Base-by-base conservation (phyloP, 2,113 vertebrate genomes). In the Anas platyrhynchos region DNA sequence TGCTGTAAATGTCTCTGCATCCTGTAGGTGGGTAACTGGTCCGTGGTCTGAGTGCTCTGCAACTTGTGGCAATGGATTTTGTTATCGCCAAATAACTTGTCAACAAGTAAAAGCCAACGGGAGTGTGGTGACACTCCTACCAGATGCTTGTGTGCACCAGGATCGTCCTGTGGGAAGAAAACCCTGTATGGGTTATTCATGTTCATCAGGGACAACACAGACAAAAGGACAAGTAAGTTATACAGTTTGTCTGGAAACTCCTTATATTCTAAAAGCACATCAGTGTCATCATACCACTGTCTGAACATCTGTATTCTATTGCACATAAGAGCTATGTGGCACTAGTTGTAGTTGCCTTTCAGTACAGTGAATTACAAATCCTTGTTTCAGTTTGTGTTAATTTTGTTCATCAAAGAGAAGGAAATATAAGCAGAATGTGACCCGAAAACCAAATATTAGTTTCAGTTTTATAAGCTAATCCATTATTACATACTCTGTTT, bases 21-120 rank as follows among this genome's bases (percentile, higher is more conserved):
- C 27, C 32, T 56, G 46, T 43, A 99, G 99, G 83, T 99, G 99
- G 99, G 81, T 90, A 1, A 96, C 96, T 0, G 97, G 97, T 2
- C 67, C 96, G 0, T 99, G 98, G 99, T 99, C 99, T 0, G 97
- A 96, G 71, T 99, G 99, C 91, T 99, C 99, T 8, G 96, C 85
- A 4, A 93, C 98, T 0, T 99, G 99, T 26, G 99, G 99, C 4
- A 34, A 58, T 0, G 99, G 99, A 14, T 97, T 98, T 94, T 98
- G 82, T n/a, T 97, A 96, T 3, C 97, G 98, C 6, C 98, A 97
- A 81, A 96, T 98, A 31, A 94, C 61, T 1, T 99, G 99, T 68
- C 97, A 98, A 56, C 98, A 97, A 85, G 61, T 86, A 5, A 95
- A 71, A 67, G 97, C 97, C 69, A 77, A 91, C 0, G 98, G 98